Evolutionary conservation across 2,888 invertebrate species (phyloP), one percentile per base, ranked within the genome.

Genomic region (Litoditis marina): DNA sequence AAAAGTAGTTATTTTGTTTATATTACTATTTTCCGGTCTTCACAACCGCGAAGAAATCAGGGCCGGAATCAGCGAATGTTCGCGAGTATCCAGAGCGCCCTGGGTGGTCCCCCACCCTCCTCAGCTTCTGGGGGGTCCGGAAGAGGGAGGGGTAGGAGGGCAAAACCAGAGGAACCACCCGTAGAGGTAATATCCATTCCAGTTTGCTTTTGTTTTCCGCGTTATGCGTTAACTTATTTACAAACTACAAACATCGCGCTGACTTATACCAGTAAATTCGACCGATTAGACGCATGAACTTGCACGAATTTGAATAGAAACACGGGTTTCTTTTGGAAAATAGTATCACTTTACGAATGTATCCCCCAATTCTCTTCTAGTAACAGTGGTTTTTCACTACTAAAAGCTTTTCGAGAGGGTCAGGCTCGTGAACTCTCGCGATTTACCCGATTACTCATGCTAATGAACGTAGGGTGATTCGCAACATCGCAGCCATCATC

Each of bases 51-150:
- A 42, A 42, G 11, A 19, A 19, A 19, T 8, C n/a, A 19, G 19
- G 42, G 19, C 19, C 16, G 42, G 42, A 42, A 42, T 42, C 16
- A 49, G 16, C 27, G 57, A 32, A 47, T 57, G 49, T 57, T 57
- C 36, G 57, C 47, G 47, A 57, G 31, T 34, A 8, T 31, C 4
- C 46, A 31, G 16, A 31, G 57, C 25, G 49, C 32, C 11, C n/a
- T 57, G 13, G 25, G 49, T 8, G 49, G 57, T 19, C 16, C 22
- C 36, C 47, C 34, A 27, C 47, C 57, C 19, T 4, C 57, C 27
- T 49, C 57, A 6, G 47, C 49, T 8, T 49, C 57, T 47, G 57
- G 57, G 16, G 47, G 47, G 5, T 30, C 57, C 8, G 2, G 57
- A 31, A 22, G 22, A 6, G n/a, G n/a, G n/a, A 25, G 55, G 3